phyloP scores from a whole-genome alignment of 2,888 invertebrate species.

The Nomada hirtipes region DNA sequence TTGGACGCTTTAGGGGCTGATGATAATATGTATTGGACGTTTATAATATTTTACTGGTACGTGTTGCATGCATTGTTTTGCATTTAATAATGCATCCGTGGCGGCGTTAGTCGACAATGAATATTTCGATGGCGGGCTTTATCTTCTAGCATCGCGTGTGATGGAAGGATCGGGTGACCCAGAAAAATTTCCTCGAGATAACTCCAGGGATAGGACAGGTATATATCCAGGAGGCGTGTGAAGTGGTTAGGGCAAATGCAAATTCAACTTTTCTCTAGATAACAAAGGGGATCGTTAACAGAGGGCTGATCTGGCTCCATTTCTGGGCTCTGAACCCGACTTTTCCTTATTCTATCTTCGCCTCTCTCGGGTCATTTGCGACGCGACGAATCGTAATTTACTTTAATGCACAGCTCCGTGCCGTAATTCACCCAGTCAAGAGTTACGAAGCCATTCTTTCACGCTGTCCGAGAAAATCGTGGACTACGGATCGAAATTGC shows the following conservation, averaged over 20 bases:
- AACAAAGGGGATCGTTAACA: slow-evolving; percentile 59
- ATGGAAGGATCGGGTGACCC: slow-evolving; percentile 24
- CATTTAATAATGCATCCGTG: too few relatives aligned
- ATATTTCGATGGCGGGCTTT: slow-evolving; percentile 9
- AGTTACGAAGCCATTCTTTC: slow-evolving; percentile 19
- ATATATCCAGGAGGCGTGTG: neutral
- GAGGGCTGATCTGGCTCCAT: slow-evolving; percentile 29
- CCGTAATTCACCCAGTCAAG: slow-evolving; percentile 38
- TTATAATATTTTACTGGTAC: slow-evolving; percentile 11
- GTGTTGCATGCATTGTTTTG: slow-evolving; percentile 15
- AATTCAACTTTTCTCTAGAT: slow-evolving; percentile 49
- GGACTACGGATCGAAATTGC: slow-evolving; percentile 4
- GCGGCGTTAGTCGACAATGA: neutral
- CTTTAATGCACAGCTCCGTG: slow-evolving; percentile 34
- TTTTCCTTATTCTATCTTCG: slow-evolving; percentile 23
- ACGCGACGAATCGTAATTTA: slow-evolving; percentile 45
- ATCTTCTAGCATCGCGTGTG: slow-evolving; percentile 11
- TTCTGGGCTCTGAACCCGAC: neutral
- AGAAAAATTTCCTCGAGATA: slow-evolving; percentile 41
- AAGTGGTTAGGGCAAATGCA: slow-evolving; percentile 36
- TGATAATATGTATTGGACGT: neutral
- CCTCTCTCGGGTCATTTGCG: slow-evolving; percentile 44
- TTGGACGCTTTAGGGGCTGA: neutral
- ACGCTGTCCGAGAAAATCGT: neutral
- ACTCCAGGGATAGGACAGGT: neutral